phyloP scores from a whole-genome alignment of 2,113 vertebrate genomes.

The Eretmochelys imbricata region DNA sequence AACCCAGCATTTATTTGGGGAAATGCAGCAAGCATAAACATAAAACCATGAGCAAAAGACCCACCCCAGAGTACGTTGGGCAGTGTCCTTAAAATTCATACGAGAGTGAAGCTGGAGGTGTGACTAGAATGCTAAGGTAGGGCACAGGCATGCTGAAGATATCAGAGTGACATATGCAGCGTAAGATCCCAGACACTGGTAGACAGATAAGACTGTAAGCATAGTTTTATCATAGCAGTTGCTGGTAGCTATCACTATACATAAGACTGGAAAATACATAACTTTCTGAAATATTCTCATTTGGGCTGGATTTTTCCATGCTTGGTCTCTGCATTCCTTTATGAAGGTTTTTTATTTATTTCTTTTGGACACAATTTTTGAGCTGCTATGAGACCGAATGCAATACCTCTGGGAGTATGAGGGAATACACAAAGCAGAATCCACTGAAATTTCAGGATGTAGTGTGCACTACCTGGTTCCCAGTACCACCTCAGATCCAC shows the following conservation, averaged over 20 bases:
- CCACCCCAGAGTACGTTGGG: no score
- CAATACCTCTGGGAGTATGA: neutral
- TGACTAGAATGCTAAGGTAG: neutral
- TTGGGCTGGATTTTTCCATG: neutral
- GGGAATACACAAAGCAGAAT: accelerated
- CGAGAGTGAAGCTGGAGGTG: neutral
- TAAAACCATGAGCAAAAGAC: no score
- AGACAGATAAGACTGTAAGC: neutral
- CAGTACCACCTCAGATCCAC: neutral
- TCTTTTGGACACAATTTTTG: neutral
- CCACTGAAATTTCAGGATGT: neutral
- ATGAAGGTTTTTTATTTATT: no score
- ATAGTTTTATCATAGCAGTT: neutral
- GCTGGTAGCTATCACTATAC: neutral
- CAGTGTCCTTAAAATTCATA: neutral
- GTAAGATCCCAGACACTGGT: neutral
- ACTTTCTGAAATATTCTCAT: neutral
- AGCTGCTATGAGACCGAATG: neutral
- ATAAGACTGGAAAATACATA: neutral
- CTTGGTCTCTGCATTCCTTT: neutral
- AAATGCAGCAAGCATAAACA: no score
- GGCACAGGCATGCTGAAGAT: neutral
- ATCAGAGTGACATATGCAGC: accelerated
- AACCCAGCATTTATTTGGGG: no score
- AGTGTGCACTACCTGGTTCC: neutral